These are phyloP conservation scores for Polypedilum pembai DNA, from an alignment of 1,140 invertebrate genomes.

Conservation along the genomic window DNA sequence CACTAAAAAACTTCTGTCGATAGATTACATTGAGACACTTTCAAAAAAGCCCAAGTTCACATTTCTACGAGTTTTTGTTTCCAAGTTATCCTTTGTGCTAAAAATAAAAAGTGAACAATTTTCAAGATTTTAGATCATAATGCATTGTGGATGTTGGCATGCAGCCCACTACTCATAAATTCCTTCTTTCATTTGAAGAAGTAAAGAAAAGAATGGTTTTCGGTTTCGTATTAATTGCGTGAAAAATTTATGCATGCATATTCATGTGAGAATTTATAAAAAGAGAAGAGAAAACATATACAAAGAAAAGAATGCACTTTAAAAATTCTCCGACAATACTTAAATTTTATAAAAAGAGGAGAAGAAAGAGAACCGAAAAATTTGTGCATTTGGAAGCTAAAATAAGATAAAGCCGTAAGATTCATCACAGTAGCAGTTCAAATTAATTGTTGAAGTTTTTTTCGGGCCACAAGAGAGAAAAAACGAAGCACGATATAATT, in stretches of 20 bases:
- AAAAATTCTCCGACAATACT: neutral
- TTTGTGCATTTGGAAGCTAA: slow-evolving; percentile 17
- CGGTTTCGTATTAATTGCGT: neutral
- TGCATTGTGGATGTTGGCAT: too few relatives aligned
- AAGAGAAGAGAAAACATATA: neutral
- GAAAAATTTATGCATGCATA: slow-evolving; percentile 18
- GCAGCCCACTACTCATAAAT: too few relatives aligned
- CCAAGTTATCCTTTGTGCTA: too few relatives aligned
- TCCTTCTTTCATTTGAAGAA: too few relatives aligned
- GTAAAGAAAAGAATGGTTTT: neutral
- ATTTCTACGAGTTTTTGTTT: too few relatives aligned
- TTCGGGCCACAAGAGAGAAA: neutral
- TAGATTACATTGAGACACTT: too few relatives aligned
- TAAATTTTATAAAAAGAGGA: neutral
- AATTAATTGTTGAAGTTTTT: neutral
- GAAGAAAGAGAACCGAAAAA: neutral
- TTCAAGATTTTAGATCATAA: too few relatives aligned
- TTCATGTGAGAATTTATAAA: slow-evolving; percentile 13
- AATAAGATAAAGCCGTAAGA: slow-evolving; percentile 7
- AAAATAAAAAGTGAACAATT: too few relatives aligned
- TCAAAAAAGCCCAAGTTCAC: too few relatives aligned
- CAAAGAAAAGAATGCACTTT: neutral
- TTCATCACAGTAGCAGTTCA: slow-evolving; percentile 17
- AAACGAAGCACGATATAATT: neutral
- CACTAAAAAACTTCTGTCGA: too few relatives aligned